Percentiles rank a stretch among this genome's conserved stretches.
These are phyloP conservation scores for Trichogramma pretiosum DNA, from an alignment of 1,140 invertebrate species.

Conservation along the genomic window DNA sequence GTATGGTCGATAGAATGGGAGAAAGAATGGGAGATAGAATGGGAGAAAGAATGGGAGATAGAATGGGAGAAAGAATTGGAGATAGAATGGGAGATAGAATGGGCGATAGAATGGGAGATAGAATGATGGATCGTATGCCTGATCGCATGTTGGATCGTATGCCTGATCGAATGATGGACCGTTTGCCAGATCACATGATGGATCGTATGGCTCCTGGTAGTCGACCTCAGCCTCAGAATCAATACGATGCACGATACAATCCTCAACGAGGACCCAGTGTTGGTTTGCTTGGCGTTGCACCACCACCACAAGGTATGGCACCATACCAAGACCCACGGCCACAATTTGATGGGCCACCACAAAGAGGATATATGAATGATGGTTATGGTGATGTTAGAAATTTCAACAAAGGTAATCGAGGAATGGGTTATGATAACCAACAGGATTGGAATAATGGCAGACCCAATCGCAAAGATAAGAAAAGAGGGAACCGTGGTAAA, in stretches of 20 bases:
- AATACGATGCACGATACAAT: conserved; percentile 35
- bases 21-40: too few relatives aligned
- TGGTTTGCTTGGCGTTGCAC: conserved; percentile 38
- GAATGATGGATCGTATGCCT: conserved; percentile 38
- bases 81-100: conserved; percentile 23
- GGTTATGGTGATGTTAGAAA: conserved; percentile 9
- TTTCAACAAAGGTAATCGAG: conserved; percentile 5
- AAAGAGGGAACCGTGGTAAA: conserved; percentile 11
- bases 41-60: too few relatives aligned
- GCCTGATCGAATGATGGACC: too few relatives aligned
- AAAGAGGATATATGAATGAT: conserved; percentile 24
- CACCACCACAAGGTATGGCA: conserved; percentile 20
- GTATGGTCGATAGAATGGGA: background rate
- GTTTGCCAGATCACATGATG: conserved; percentile 10
- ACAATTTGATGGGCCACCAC: conserved; percentile 25
- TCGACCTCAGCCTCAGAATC: conserved; percentile 32
- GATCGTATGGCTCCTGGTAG: conserved; percentile 22
- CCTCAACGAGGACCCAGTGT: conserved; percentile 36
- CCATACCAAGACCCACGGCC: conserved; percentile 25
- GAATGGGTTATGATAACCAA: background rate
- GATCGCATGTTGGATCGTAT: conserved; percentile 38
- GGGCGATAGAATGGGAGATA: conserved; percentile 34
- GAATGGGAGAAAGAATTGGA: conserved; percentile 29
- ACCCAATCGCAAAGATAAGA: conserved; percentile 11
- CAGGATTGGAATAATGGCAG: conserved; percentile 12